Evolutionary conservation across 1,140 invertebrate species (phyloP).

Genomic region (Aricia agestis): DNA sequence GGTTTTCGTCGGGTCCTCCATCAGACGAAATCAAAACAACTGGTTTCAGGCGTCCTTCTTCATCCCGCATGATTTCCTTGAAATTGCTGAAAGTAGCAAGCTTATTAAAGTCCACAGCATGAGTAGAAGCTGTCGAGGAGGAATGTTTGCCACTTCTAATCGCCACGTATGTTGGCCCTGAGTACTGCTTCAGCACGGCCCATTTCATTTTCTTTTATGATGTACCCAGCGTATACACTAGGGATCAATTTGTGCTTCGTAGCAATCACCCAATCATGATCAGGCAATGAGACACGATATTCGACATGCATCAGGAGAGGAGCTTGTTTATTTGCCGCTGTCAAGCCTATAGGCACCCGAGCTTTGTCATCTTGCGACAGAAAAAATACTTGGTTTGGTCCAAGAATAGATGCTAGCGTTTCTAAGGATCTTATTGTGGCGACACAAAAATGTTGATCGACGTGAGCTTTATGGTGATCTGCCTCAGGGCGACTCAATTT

Average conservation of each 20-base stretch:
- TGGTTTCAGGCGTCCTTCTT: conserved; percentile 46
- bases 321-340: conserved; percentile 60
- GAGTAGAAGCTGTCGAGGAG: conserved; percentile 47
- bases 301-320: conserved; percentile 32
- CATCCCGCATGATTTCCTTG: conserved; percentile 32
- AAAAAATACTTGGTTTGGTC: conserved; percentile 30
- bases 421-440: conserved; percentile 30
- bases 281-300: conserved; percentile 54
- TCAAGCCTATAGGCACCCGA: conserved; percentile 58
- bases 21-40: conserved; percentile 55
- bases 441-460: conserved; percentile 30
- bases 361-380: conserved; percentile 62
- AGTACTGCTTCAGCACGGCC: conserved; percentile 47
- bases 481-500: conserved; percentile 28
- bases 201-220: conserved; percentile 38
- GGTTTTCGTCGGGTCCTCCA: conserved; percentile 54
- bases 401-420: conserved; percentile 35
- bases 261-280: conserved; percentile 68
- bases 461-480: conserved; percentile 28
- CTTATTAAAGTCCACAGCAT: conserved; percentile 49
- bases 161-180: conserved; percentile 64
- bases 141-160: conserved; percentile 52
- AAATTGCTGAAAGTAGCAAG: conserved; percentile 32
- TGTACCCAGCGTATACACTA: conserved; percentile 31
- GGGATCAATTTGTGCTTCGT: conserved; percentile 29